These are phyloP conservation scores for Chrysochloris asiatica DNA, from an alignment of 2,113 vertebrate species.

Conservation along the genomic window DNA sequence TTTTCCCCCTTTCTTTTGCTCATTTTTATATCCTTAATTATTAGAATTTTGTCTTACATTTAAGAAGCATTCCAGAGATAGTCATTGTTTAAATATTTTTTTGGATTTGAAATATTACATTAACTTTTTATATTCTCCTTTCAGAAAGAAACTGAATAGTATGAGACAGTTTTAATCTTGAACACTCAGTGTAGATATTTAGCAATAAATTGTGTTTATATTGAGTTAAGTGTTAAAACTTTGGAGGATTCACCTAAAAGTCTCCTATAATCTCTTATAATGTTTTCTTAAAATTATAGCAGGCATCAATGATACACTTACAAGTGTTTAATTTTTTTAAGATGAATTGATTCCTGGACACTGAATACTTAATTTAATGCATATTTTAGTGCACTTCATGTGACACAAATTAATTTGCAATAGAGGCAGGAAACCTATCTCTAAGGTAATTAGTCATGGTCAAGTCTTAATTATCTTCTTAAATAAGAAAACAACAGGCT, in stretches of 20 bases:
- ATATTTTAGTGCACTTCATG: constrained; percentile 64
- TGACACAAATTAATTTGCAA: constrained; percentile 77
- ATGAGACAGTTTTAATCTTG: background rate
- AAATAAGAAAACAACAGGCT: constrained; percentile 62
- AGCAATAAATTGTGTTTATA: background rate
- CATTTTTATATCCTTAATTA: background rate
- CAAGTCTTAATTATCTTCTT: constrained; percentile 75
- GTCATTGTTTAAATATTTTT: background rate
- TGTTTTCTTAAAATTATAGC: constrained; percentile 6
- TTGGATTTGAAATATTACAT: background rate
- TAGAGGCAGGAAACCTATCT: constrained; percentile 69
- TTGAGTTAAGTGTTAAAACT: constrained; percentile 14
- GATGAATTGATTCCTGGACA: constrained; percentile 64
- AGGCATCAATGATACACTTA: background rate
- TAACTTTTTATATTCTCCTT: background rate
- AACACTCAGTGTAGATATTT: background rate
- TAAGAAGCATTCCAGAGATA: constrained; percentile 6
- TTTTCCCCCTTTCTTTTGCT: background rate
- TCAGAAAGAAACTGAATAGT: background rate
- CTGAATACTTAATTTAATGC: constrained; percentile 65
- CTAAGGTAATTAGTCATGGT: constrained; percentile 75
- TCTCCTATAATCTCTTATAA: background rate
- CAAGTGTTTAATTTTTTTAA: constrained; percentile 32
- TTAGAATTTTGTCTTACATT: background rate
- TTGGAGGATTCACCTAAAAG: constrained; percentile 19